These are phyloP conservation scores for Dolichotis patagonum DNA, from an alignment of 2,113 vertebrate species.

Conservation along the genomic window DNA sequence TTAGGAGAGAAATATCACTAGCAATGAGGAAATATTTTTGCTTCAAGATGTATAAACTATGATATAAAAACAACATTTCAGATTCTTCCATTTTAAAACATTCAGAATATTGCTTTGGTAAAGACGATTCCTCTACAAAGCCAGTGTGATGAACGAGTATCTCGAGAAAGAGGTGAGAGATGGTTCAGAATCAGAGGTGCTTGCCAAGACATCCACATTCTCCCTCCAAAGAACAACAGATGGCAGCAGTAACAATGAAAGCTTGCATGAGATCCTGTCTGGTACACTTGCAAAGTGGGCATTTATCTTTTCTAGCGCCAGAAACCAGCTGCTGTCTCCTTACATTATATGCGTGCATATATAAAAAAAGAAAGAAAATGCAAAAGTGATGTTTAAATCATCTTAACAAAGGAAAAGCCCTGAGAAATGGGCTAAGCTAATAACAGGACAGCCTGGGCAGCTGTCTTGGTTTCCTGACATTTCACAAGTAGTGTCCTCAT, in stretches of 20 bases:
- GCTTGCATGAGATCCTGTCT: constrained; percentile 11
- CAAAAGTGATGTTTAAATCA: neutral
- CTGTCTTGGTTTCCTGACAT: neutral
- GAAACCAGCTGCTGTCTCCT: constrained; percentile 10
- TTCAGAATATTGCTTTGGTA: neutral
- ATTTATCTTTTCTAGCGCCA: constrained; percentile 55
- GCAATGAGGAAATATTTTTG: constrained; percentile 44
- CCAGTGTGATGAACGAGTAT: neutral
- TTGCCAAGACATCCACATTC: constrained; percentile 40
- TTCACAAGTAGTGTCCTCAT: neutral
- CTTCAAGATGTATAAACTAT: neutral
- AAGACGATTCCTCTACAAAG: constrained; percentile 18
- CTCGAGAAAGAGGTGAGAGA: constrained; percentile 38
- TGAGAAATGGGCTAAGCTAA: neutral
- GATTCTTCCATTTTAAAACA: constrained; percentile 54
- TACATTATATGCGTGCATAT: neutral
- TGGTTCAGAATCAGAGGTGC: constrained; percentile 1
- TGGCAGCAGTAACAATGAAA: constrained; percentile 47
- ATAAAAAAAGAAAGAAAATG: neutral
- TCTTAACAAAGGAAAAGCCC: neutral
- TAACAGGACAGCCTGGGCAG: neutral
- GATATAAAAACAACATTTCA: neutral
- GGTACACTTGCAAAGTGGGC: constrained; percentile 55
- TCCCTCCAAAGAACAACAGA: constrained; percentile 49
- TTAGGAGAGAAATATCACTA: constrained; percentile 19